Evolutionary conservation across 2,113 vertebrate genomes (phyloP), one percentile per base, ranked within the genome.

Genomic region (Ailurus styani): DNA sequence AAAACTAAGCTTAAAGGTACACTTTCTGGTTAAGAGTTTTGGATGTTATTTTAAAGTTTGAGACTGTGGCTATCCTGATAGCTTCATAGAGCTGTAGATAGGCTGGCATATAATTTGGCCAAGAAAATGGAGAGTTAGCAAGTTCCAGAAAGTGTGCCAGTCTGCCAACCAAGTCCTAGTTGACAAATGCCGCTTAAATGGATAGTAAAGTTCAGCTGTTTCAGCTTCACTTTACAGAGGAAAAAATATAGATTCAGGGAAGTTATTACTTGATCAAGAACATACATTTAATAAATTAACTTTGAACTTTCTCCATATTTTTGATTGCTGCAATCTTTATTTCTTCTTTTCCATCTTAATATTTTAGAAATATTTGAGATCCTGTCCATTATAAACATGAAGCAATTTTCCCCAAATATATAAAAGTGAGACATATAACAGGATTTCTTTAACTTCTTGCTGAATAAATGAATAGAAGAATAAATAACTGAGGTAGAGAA

Each of bases 401-500:
- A 72, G 21, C 6, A 84, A 34, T 95, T 93, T 95, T 40, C 34
- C 10, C 27, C n/a, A 90, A 79, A 84, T 78, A 60, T 29, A 91
- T 66, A 75, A 81, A 87, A 72, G 37, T 90, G 47, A 87, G 12
- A 82, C 72, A 66, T 64, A 42, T 52, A 90, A 57, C 45, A 78
- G 17, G 25, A 68, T 45, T 78, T 92, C 45, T 62, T 7, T 90
- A 75, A 11, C 29, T 90, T 94, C 42, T 93, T 95, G 27, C 25
- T 92, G n/a, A 94, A 87, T 62, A 88, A 81, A 75, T 73, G 37
- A 90, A 81, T 54, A 89, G 17, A 78, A 83, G 23, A 86, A 70
- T 82, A 87, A 79, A 57, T 86, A 89, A 66, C 11, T 82, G 45
- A 97, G 78, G 5, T 64, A 92, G 37, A 92, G 45, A 83, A 96